Base-by-base conservation (phyloP, 2,888 invertebrate genomes). In the Luperina nickerlii region DNA sequence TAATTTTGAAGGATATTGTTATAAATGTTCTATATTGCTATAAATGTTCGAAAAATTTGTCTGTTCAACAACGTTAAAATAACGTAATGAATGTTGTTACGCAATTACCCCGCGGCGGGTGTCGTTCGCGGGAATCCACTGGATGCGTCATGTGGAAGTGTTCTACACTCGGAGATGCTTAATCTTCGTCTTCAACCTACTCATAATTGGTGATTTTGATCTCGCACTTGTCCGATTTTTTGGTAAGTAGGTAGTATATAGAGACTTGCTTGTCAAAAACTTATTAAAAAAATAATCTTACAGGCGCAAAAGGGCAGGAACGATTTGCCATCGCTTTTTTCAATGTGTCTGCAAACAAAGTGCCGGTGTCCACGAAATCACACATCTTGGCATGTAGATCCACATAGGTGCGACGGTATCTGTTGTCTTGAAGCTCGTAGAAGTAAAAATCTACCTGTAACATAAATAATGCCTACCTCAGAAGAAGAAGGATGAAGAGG, bases 341-440 rank as follows among this genome's bases (percentile, higher is more conserved):
- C 62, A 85, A 13, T 11, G 85, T 38, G 4, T 66, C 57, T 24
- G 82, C 85, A 51, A 85, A 85, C 3, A 85, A 27, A 15, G 54
- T 66, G 51, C 68, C 27, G 4, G 57, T 74, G 0, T 68, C 42
- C 20, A 24, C 4, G 45, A 85, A 85, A n/a, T 85, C 82, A 54
- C 85, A 85, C 15, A 76, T 0, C 38, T 68, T 76, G 32, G 42
- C 45, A 66, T 79, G 85, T 8, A 85, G 38, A 24, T 85, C 85
- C 1, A 85, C 65, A 20, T 63, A 75, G 11, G 79, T 85, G 32
- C 68, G 85, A 27, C 32, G 27, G 32, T 85, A 85, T 66, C 67
- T 79, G 74, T 82, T 79, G 27, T 45, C 66, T 62, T 62, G 73
- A 27, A 72, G 42, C 62, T 82, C 62, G 72, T 27, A 82, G 66